phyloP scores from a whole-genome alignment of 2,113 vertebrate species.

The Pionites leucogaster region DNA sequence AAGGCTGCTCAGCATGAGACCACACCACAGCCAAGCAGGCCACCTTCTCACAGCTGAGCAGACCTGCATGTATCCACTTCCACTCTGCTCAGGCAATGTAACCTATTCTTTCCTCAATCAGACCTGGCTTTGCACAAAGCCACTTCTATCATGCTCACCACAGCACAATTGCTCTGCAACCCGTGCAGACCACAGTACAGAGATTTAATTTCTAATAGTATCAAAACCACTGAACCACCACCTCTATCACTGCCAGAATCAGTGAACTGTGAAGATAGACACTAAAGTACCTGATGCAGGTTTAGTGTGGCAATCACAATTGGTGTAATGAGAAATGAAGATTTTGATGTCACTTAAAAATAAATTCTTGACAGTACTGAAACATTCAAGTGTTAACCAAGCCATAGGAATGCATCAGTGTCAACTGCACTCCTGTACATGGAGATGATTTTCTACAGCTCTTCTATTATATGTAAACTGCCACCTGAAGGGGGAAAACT shows the following conservation, averaged over 20 bases:
- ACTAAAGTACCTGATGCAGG: background rate
- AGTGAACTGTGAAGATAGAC: background rate
- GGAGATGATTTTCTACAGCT: background rate
- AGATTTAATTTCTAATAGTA: background rate
- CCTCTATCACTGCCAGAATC: background rate
- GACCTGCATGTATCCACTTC: rapidly evolving
- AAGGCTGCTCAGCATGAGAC: background rate
- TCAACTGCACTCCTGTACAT: background rate
- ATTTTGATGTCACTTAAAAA: background rate
- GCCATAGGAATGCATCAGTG: background rate
- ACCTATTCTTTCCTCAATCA: background rate
- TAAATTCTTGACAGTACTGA: background rate
- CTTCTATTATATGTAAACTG: background rate
- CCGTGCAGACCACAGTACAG: background rate
- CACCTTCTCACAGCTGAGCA: background rate
- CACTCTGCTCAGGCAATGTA: background rate
- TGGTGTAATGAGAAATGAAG: background rate
- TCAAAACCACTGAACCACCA: background rate
- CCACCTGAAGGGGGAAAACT: background rate
- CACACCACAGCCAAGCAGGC: background rate
- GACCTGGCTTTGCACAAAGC: background rate
- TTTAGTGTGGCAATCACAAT: background rate
- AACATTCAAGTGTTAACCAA: background rate
- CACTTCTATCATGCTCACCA: background rate
- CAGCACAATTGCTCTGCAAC: background rate